Percentiles rank a stretch among this genome's conserved stretches.
Conservation (phyloP, 1,140 invertebrate species). For the Drosophila nigrodunni region DNA sequence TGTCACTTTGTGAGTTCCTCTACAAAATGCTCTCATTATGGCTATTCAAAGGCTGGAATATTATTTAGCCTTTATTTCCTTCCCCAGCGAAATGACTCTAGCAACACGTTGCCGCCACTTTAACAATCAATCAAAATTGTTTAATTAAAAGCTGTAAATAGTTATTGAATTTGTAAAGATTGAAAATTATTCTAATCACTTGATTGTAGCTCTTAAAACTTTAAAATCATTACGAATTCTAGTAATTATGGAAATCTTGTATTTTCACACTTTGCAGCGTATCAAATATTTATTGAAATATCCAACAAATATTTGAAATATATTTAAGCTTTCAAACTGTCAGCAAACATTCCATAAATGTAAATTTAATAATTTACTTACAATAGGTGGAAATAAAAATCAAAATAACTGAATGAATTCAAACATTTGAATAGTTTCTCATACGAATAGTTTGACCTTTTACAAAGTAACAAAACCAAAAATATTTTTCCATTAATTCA, state of each 20-base stretch:
- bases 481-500: slow-evolving; percentile 69
- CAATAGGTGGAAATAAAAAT: background rate
- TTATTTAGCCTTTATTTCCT: background rate
- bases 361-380: background rate
- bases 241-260: too few species aligned
- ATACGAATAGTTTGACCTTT: slow-evolving; percentile 58
- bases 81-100: slow-evolving; percentile 12
- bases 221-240: too few species aligned
- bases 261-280: too few species aligned
- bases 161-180: too few species aligned
- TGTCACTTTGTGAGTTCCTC: background rate
- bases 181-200: background rate
- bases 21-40: slow-evolving; percentile 18
- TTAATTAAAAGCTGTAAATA: background rate
- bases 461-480: slow-evolving; percentile 44
- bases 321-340: background rate
- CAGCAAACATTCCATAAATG: slow-evolving; percentile 15
- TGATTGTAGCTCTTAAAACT: too few species aligned
- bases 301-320: background rate
- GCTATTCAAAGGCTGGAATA: slow-evolving; percentile 30
- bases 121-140: slow-evolving; percentile 10
- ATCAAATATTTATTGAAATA: too few species aligned
- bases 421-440: slow-evolving; percentile 31
- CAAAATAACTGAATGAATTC: slow-evolving; percentile 3
- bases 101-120: slow-evolving; percentile 7